Evolutionary conservation across 2,888 invertebrate species (phyloP), one percentile per base, ranked within the genome.

Genomic region (Catocala sponsa): DNA sequence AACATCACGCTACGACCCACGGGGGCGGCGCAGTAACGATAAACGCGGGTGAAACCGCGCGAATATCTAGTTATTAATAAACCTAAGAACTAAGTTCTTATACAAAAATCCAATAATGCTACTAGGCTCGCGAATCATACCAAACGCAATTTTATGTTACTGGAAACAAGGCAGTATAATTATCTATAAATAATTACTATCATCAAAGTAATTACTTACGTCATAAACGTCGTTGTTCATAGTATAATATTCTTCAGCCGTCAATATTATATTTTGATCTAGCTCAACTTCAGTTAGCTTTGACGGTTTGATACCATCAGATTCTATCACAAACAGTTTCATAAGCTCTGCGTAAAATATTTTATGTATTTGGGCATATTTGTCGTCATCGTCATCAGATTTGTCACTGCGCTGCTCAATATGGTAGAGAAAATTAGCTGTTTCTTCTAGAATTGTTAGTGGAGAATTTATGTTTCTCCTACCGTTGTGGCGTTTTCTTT

Each of bases 151-250:
- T 25, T 25, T 25, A 25, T 25, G 25, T 25, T 25, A 25, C 25
- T 25, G 25, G 25, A 25, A 25, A 25, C 4, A 25, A 25, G 25
- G 25, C 25, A 25, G 25, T 25, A 25, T 25, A 25, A 25, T 25
- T 25, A 25, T 2, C 1, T 25, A 25, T 25, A 25, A 2, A 2
- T 25, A 25, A 25, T 15, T 15, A 15, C 15, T 46, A 13, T 13
- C 5, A 46, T 12, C 10, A 25, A 32, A 6, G 32, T 5, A 32
- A 46, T 5, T 35, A 68, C 78, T 85, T 90, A 96, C 96, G 85
- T 95, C 94, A 65, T 95, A 95, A 10, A 96, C 84, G 63, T 94
- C 91, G 49, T 88, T 87, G 0, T 95, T 94, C 2, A 96, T 91
- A 47, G 90, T 90, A 43, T 95, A 94, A 65, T 95, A 95, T 57